These are phyloP conservation scores for Rousettus leschenaultii DNA, from an alignment of 2,113 vertebrate species.

Conservation along the genomic window DNA sequence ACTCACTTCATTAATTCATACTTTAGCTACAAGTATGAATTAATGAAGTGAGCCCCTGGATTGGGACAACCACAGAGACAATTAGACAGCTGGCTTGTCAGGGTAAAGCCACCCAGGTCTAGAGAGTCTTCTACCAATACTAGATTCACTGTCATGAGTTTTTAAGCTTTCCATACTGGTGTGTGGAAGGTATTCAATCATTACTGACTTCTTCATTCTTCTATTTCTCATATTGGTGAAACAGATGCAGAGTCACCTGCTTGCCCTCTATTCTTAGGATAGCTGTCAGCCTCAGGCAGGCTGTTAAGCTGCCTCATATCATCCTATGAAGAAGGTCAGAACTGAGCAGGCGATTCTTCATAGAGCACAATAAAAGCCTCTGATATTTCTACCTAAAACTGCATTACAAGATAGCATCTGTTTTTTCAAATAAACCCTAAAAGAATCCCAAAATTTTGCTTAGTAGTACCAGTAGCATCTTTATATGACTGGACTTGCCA, in stretches of 20 bases:
- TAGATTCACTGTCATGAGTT: neutral
- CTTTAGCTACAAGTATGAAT: neutral
- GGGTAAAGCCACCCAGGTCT: neutral
- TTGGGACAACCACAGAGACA: neutral
- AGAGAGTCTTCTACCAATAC: neutral
- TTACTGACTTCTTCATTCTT: neutral
- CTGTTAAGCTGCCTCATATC: neutral
- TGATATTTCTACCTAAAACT: neutral
- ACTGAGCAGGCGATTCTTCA: neutral
- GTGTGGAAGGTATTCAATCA: neutral
- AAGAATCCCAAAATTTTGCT: neutral
- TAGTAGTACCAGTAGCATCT: neutral
- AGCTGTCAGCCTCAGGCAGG: neutral
- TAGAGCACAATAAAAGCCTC: neutral
- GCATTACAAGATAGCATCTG: neutral
- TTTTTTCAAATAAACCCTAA: neutral
- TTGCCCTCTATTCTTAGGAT: neutral
- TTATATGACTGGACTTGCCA: neutral
- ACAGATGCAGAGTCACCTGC: neutral
- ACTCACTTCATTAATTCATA: neutral
- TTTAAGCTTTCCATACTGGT: neutral
- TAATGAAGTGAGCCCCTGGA: too few relatives aligned
- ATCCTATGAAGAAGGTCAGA: neutral
- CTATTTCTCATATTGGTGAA: neutral
- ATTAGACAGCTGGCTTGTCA: neutral